These are phyloP conservation scores for Dolichotis patagonum DNA, from an alignment of 2,113 vertebrate genomes.

Conservation along the genomic window DNA sequence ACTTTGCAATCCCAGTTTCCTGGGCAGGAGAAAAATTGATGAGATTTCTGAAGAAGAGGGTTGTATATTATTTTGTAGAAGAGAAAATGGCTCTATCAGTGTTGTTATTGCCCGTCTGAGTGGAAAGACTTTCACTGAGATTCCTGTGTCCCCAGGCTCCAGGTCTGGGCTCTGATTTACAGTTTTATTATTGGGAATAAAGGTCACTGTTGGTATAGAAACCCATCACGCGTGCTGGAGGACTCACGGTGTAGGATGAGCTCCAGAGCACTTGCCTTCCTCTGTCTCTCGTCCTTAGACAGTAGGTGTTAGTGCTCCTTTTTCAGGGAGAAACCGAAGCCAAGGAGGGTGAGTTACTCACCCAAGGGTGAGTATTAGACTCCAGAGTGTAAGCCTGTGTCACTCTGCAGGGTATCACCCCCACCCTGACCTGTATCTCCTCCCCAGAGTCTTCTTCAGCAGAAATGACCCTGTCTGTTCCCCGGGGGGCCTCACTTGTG, in stretches of 20 bases:
- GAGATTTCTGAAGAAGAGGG: neutral
- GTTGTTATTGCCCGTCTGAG: neutral
- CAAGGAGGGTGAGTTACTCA: neutral
- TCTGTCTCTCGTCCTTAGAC: neutral
- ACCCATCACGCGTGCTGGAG: rapidly evolving
- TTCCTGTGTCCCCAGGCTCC: rapidly evolving
- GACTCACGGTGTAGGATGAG: rapidly evolving
- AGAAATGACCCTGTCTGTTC: neutral
- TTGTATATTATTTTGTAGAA: neutral
- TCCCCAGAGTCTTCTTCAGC: neutral
- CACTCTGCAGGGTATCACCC: neutral
- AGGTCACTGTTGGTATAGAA: neutral
- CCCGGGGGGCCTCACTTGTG: rapidly evolving
- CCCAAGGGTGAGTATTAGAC: neutral
- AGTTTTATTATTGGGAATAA: neutral
- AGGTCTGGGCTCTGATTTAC: neutral
- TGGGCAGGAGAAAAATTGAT: neutral
- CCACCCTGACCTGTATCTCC: neutral
- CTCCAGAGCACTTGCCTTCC: neutral
- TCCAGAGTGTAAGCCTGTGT: neutral
- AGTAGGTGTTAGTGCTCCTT: neutral
- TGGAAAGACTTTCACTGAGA: neutral
- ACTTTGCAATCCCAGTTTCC: neutral
- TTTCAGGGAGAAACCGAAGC: neutral
- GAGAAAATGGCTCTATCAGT: neutral